Percentiles rank a stretch among this genome's conserved stretches.
These are phyloP conservation scores for Epizoanthus rinbou DNA, from an alignment of 92 coral and sea anemone species.

Conservation along the genomic window DNA sequence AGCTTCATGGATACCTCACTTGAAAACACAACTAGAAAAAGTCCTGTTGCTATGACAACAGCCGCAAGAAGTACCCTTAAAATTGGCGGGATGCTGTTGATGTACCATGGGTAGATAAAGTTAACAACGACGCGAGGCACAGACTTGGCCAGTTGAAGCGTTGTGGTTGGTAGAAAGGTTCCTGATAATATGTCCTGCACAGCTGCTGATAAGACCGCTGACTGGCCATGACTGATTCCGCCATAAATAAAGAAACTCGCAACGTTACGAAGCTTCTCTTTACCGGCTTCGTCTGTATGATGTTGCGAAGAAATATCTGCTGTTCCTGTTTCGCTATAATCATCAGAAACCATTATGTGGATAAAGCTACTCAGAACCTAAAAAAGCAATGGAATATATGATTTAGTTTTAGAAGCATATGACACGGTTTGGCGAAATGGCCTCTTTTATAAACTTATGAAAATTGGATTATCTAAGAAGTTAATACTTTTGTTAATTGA, in stretches of 20 bases:
- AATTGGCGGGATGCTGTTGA: constrained; percentile 13
- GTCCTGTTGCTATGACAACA: constrained; percentile 37
- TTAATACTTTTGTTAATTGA: too few species aligned
- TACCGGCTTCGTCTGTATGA: neutral
- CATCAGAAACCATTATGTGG: too few species aligned
- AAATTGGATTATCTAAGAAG: too few species aligned
- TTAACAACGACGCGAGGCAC: constrained; percentile 31
- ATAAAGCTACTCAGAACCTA: too few species aligned
- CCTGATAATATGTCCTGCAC: constrained; percentile 30
- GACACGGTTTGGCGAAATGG: too few species aligned
- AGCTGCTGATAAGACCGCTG: constrained; percentile 41
- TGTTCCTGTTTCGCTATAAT: too few species aligned
- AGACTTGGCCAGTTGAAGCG: constrained; percentile 26
- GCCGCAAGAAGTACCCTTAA: constrained; percentile 18
- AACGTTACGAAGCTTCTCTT: constrained; percentile 28
- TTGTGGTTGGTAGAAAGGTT: constrained; percentile 22
- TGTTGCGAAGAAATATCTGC: too few species aligned
- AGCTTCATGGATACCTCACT: constrained; percentile 2
- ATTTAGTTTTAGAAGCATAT: too few species aligned
- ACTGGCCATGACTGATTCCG: constrained; percentile 42
- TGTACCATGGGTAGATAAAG: constrained; percentile 11
- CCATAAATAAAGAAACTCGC: constrained; percentile 23
- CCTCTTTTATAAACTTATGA: too few species aligned
- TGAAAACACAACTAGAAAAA: constrained; percentile 20
- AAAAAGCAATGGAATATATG: too few species aligned